phyloP scores from a whole-genome alignment of 2,888 invertebrate genomes.

The Creontiades dilutus region DNA sequence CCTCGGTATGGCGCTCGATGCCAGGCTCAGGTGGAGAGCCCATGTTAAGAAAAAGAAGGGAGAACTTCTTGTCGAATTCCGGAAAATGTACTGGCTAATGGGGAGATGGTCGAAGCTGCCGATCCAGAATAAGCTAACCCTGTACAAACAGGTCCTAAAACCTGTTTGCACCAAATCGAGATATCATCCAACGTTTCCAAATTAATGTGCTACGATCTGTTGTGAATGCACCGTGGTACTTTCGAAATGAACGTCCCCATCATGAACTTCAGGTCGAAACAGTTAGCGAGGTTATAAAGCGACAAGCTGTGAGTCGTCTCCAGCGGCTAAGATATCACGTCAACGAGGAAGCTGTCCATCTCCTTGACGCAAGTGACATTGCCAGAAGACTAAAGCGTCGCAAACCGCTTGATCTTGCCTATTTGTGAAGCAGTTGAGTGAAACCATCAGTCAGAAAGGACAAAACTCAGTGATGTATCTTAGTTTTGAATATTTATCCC shows the following conservation, averaged over 20 bases:
- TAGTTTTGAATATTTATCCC: neutral
- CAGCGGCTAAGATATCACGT: neutral
- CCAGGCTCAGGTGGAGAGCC: conserved; percentile 34
- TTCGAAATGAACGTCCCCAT: conserved; percentile 5
- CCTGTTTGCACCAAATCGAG: neutral
- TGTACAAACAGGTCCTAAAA: conserved; percentile 5
- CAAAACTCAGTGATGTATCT: conserved; percentile 27
- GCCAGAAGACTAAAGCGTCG: neutral
- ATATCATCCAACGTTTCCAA: neutral
- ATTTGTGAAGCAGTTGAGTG: neutral
- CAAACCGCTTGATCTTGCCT: conserved; percentile 13
- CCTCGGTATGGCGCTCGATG: conserved; percentile 21
- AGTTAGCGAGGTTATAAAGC: neutral
- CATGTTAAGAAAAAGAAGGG: conserved; percentile 31
- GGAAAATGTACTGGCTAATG: neutral
- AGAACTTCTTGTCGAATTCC: neutral
- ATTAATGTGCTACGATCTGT: neutral
- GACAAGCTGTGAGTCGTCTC: neutral
- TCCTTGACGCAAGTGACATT: neutral
- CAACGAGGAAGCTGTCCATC: conserved; percentile 11
- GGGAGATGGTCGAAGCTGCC: neutral
- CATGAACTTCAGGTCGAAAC: conserved; percentile 13
- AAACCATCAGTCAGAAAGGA: neutral
- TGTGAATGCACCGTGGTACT: conserved; percentile 27
- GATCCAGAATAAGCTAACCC: neutral